A percentile compares a stretch with the other conserved stretches of the same genome.
phyloP scores from a whole-genome alignment of 2,113 vertebrate genomes.

The Oenanthe oenanthe region DNA sequence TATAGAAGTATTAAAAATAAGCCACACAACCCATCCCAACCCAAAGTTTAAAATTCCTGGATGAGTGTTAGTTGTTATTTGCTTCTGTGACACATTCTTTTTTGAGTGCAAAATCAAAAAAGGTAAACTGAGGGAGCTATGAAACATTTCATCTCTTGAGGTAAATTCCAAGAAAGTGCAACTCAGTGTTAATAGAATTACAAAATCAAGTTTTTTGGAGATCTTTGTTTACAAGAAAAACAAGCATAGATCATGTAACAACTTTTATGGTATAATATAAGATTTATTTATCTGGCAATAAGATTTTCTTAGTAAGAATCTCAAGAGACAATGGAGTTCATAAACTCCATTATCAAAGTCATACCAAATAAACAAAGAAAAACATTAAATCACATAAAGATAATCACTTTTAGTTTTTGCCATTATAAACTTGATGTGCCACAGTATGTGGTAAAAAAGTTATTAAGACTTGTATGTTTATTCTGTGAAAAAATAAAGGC shows the following conservation, averaged over 20 bases:
- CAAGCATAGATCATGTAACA: not conserved
- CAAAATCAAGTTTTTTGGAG: accelerated
- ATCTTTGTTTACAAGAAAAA: not conserved
- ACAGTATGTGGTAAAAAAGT: not conserved
- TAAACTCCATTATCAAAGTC: not conserved
- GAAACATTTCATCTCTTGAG: not conserved
- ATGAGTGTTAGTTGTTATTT: not conserved
- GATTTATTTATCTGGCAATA: not conserved
- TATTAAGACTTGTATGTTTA: not conserved
- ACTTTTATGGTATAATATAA: not conserved
- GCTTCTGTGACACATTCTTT: not conserved
- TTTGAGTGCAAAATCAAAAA: not conserved
- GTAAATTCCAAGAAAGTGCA: not conserved
- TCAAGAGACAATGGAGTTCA: not conserved
- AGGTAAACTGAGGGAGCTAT: not conserved
- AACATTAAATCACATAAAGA: not conserved
- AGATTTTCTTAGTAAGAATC: not conserved
- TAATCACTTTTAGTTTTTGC: not conserved
- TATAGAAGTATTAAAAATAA: not conserved
- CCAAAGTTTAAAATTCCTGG: not conserved
- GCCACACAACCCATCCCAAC: accelerated
- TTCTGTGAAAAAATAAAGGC: not conserved
- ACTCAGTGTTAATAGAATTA: not conserved
- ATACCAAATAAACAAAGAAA: not conserved
- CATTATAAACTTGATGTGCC: not conserved